phyloP scores from a whole-genome alignment of 2,888 invertebrate species.

The Brassicogethes aeneus region DNA sequence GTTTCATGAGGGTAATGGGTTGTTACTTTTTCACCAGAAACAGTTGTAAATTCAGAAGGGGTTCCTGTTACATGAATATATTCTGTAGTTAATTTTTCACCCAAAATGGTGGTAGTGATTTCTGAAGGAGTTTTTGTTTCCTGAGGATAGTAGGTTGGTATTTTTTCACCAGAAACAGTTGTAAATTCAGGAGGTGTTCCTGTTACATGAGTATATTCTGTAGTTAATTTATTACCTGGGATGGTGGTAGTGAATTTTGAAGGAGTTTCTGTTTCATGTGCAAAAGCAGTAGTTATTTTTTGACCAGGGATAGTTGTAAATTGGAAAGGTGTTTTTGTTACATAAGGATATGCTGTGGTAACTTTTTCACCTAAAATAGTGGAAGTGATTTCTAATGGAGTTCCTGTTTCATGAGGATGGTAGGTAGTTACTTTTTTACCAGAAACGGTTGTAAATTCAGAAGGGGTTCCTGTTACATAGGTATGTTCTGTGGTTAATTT shows the following conservation, averaged over 20 bases:
- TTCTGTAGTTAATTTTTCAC: conserved; percentile 2
- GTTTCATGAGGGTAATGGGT: too few species aligned
- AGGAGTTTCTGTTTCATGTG: conserved; percentile 1
- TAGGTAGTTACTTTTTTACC: neutral
- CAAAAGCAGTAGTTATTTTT: neutral
- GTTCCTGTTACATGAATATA: conserved; percentile 8
- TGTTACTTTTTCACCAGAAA: too few species aligned
- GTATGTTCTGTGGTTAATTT: too few species aligned
- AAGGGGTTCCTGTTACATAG: neutral
- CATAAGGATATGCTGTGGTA: neutral
- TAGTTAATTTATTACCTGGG: neutral
- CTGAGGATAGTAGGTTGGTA: conserved; percentile 5
- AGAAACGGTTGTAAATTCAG: neutral
- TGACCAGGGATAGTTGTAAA: neutral
- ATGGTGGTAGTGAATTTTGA: too few species aligned
- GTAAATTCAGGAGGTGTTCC: conserved; percentile 3
- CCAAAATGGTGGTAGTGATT: neutral
- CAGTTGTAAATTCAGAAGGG: too few species aligned
- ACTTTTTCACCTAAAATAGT: neutral
- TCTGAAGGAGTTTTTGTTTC: conserved; percentile 3
- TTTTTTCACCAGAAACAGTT: conserved; percentile 2
- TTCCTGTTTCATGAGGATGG: neutral
- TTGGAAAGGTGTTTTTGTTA: neutral
- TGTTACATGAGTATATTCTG: conserved; percentile 3
- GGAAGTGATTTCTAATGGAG: too few species aligned